Evolutionary conservation across 2,797 vertebrate genomes (phyloP), one percentile per base, ranked within the genome.

Genomic region (Kryptopterus vitreolus): DNA sequence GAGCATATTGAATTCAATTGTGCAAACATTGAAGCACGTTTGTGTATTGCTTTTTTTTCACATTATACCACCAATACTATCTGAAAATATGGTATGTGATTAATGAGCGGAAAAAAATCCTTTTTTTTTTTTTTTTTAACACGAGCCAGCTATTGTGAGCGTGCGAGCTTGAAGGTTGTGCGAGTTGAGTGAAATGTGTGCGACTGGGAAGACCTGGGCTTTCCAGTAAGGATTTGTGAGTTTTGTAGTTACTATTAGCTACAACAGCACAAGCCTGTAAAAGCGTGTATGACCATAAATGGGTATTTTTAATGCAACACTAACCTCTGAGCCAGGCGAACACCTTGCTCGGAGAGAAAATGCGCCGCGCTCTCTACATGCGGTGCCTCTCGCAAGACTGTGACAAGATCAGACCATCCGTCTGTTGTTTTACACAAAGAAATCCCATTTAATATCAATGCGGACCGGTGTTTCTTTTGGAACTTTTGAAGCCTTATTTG

Each of bases 191-290:
- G 50, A 80, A 75, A 81, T n/a, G 73, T 76, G 73, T 70, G 73
- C 50, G 50, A 76, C 43, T 76, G 58, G 73, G 73, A 62, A 76
- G 58, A 76, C 58, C 38, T 31, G 38, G 38, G 38, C 57, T 55
- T n/a, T 71, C 58, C 66, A 77, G 55, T 69, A 70, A 71, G 46
- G 31, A 10, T 63, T 77, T 77, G 57, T 77, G 66, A 62, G 48
- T 50, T 81, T 77, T 72, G 55, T 77, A 55, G 65, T 77, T 69
- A 62, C 43, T 81, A 58, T 71, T 62, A 62, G 57, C 66, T 61
- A 65, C 66, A 77, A 76, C 58, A 52, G 58, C 43, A 48, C 74
- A 76, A 52, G 24, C 74, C 74, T 43, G 50, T 76, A 63, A 76
- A 76, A 52, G 43, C 20, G 50, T 76, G 74, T 35, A 52, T 76